Evolutionary conservation across 2,113 vertebrate genomes (phyloP).

Genomic region (Corapipo altera): DNA sequence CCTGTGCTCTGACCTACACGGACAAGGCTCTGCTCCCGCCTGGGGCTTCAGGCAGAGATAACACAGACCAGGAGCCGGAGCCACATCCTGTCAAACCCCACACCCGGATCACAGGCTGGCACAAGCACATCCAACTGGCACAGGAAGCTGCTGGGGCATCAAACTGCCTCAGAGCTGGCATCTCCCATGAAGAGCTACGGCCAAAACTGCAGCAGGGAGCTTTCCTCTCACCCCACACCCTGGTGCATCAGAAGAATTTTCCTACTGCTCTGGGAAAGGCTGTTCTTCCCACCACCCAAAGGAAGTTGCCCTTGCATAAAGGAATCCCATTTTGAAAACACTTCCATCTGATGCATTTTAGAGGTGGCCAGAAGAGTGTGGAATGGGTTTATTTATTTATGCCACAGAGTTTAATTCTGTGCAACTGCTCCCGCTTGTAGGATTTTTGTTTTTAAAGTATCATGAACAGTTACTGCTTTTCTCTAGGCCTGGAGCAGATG

Average conservation of each 20-base stretch:
- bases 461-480: background rate
- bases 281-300: background rate
- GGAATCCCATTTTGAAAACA: background rate
- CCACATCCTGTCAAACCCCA: background rate
- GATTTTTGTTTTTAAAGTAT: background rate
- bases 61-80: background rate
- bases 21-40: background rate
- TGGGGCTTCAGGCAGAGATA: background rate
- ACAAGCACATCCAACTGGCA: background rate
- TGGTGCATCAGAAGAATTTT: rapidly evolving
- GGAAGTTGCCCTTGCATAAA: background rate
- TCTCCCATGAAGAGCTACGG: background rate
- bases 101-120: background rate
- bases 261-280: background rate
- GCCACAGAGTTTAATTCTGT: background rate
- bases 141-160: background rate
- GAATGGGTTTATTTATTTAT: background rate
- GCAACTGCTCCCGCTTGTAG: background rate
- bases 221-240: background rate
- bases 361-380: background rate
- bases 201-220: background rate
- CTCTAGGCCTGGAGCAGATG: background rate
- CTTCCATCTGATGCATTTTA: background rate
- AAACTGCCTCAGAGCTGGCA: background rate
- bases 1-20: background rate